Base-by-base conservation (phyloP, 2,113 vertebrate species). In the Neogobius melanostomus region DNA sequence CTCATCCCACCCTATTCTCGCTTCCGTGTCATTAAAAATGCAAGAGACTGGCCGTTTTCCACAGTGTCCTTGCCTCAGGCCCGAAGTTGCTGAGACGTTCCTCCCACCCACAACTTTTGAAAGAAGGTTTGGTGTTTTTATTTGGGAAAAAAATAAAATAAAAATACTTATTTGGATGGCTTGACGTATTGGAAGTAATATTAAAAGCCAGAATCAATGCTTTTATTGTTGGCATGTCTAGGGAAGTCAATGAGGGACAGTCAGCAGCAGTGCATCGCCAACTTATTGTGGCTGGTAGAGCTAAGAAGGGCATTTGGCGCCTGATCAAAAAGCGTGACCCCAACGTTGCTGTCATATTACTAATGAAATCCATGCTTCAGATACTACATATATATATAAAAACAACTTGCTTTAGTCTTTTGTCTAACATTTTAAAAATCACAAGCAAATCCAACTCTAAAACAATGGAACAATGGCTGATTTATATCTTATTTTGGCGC, bases 381-480 rank as follows among this genome's bases (percentile, higher is more conserved):
- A 45, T 60, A 43, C 10, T 36, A 6, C 5, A 61, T 36, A 2
- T 8, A 61, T 21, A 21, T 21, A 21, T 21, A 45, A n/a, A 11
- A 42, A 45, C n/a, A 61, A 44, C 14, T 44, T 59, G 42, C 21
- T 14, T n/a, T 11, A 7, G 57, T 45, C 14, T 61, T 61, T 61
- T 45, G 15, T 61, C 8, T 45, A 9, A 61, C 59, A 45, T 1
- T 9, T 7, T n/a, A n/a, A n/a, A n/a, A 44, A 44, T 44, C 15
- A 61, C 5, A 15, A 42, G 42, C 59, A 61, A 11, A 61, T 44
- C 42, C 15, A 44, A 44, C 44, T 61, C 43, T 44, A 9, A 14
- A 15, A 61, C 42, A 61, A 61, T 61, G 59, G 59, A 61, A 61
- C 59, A 61, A 61, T 45, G 10, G 59, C 14, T n/a, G 15, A 61